phyloP scores from a whole-genome alignment of 2,113 vertebrate genomes.

The Ctenodactylus gundi region DNA sequence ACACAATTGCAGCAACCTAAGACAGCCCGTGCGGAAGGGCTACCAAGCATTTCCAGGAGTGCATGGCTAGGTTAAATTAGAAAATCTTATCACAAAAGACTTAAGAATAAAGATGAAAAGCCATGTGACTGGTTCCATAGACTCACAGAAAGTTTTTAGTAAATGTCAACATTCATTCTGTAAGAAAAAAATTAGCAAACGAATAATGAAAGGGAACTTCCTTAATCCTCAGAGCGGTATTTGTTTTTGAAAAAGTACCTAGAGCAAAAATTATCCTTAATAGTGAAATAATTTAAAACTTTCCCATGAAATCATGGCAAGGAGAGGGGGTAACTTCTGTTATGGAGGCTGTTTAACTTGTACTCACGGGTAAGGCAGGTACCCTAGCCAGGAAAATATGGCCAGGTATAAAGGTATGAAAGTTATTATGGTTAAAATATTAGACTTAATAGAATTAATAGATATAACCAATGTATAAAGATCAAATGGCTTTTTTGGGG shows the following conservation, averaged over 20 bases:
- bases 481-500: neutral
- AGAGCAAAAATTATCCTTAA: neutral
- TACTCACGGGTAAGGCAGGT: too few species aligned
- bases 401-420: neutral
- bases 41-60: neutral
- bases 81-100: neutral
- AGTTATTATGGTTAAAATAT: neutral
- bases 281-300: neutral
- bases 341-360: neutral
- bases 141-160: neutral
- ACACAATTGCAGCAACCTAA: neutral
- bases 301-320: neutral
- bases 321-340: neutral
- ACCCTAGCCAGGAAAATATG: neutral
- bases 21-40: too few species aligned
- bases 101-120: neutral
- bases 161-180: neutral
- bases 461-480: neutral
- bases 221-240: neutral
- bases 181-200: neutral
- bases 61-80: neutral
- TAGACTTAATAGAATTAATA: neutral
- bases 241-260: neutral
- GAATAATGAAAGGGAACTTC: neutral
- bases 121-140: neutral